Percentiles rank a stretch among this genome's conserved stretches.
Evolutionary conservation across 2,113 vertebrate genomes (phyloP).

Genomic region (Thalassarche chlororhynchos): DNA sequence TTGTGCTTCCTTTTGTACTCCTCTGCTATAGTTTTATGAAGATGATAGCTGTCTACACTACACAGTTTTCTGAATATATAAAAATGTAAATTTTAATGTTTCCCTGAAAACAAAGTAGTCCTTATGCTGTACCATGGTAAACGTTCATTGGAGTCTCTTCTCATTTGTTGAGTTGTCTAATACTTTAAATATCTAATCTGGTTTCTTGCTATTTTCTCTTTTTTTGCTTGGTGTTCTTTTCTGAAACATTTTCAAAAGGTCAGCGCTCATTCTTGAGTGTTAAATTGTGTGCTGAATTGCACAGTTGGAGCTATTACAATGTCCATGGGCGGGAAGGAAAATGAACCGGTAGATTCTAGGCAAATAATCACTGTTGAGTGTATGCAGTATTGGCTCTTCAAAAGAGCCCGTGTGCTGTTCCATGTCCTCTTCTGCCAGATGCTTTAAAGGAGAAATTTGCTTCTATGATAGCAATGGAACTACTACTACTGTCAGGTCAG

Average conservation of each 20-base stretch:
- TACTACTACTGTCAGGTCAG: neutral
- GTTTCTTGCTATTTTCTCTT: neutral
- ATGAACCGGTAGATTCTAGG: neutral
- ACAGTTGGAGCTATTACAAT: neutral
- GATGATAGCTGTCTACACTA: neutral
- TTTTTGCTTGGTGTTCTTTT: neutral
- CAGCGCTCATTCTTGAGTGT: neutral
- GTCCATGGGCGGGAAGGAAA: neutral
- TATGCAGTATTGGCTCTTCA: neutral
- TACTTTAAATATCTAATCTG: neutral
- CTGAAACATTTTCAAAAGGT: neutral
- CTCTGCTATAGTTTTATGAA: neutral
- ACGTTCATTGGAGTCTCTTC: neutral
- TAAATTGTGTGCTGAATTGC: neutral
- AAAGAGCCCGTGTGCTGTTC: neutral
- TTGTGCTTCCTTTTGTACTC: neutral
- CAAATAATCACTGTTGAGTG: neutral
- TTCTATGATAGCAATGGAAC: neutral
- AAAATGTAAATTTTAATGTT: neutral
- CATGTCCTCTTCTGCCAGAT: neutral
- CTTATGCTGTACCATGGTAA: neutral
- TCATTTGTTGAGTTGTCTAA: neutral
- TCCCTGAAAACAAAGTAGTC: neutral
- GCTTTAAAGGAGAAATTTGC: neutral
- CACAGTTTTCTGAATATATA: neutral